A percentile compares a stretch with the other conserved stretches of the same genome.
phyloP scores from a whole-genome alignment of 2,888 invertebrate genomes.

The Adelphocoris suturalis region DNA sequence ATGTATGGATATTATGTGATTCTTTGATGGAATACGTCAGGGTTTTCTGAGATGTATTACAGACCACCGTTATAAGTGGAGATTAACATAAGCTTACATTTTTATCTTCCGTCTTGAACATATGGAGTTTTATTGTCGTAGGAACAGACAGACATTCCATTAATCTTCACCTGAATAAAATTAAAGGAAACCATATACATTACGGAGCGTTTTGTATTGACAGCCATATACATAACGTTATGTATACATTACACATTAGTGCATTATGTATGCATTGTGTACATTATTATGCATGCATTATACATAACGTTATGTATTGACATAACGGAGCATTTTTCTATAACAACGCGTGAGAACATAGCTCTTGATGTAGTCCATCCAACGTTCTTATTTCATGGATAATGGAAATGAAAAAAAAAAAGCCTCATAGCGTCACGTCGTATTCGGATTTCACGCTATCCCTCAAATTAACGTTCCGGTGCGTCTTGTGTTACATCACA shows the following conservation, averaged over 20 bases:
- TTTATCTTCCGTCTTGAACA: no score
- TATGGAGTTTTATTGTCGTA: no score
- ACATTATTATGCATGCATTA: no score
- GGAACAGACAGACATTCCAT: no score
- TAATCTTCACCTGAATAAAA: no score
- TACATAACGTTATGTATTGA: no score
- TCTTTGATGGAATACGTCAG: background rate
- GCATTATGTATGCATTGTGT: no score
- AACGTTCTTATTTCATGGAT: background rate
- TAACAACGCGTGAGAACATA: background rate
- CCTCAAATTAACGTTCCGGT: conserved; percentile 38
- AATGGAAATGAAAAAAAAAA: conserved; percentile 12
- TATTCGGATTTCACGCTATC: background rate
- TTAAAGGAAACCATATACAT: no score
- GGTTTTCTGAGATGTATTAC: background rate
- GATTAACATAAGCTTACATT: background rate
- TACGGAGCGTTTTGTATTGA: no score
- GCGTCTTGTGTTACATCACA: background rate
- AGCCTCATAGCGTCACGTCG: conserved; percentile 27
- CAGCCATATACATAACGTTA: no score
- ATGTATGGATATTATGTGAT: conserved; percentile 3
- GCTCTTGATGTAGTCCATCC: background rate
- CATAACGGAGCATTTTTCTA: background rate
- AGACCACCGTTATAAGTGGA: background rate
- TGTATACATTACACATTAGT: no score